These are phyloP conservation scores for Heliconius melpomene DNA, from an alignment of 1,140 invertebrate genomes.

Conservation along the genomic window DNA sequence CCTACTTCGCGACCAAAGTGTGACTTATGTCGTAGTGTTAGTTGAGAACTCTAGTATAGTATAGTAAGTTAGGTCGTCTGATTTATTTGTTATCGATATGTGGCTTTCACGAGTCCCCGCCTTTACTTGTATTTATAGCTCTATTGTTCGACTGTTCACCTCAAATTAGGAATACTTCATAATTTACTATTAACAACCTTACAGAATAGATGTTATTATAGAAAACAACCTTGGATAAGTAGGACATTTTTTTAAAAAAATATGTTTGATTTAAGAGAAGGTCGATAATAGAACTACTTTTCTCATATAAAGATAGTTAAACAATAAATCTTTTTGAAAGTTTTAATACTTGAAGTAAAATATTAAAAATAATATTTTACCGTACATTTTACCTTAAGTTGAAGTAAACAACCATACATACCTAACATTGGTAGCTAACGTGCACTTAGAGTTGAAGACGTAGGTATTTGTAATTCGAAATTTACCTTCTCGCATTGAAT, in stretches of 20 bases:
- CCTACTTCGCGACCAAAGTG: conserved; percentile 49
- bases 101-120: conserved; percentile 65
- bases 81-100: conserved; percentile 74
- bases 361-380: too few species aligned
- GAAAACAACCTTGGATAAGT: neutral
- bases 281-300: too few species aligned
- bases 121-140: conserved; percentile 68
- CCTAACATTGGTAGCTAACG: too few species aligned
- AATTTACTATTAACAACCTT: conserved; percentile 65
- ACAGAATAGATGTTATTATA: conserved; percentile 25
- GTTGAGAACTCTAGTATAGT: conserved; percentile 47
- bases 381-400: too few species aligned
- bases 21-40: conserved; percentile 61
- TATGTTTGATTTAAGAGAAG: neutral
- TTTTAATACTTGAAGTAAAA: too few species aligned
- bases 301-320: neutral
- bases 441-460: too few species aligned
- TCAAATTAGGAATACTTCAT: conserved; percentile 59
- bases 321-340: too few species aligned
- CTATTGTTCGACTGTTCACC: conserved; percentile 67
- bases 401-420: too few species aligned
- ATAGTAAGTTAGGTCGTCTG: conserved; percentile 55
- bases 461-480: too few species aligned
- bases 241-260: neutral
- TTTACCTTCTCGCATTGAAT: too few species aligned